phyloP scores from a whole-genome alignment of 2,888 invertebrate genomes.

The Philereme transversata region DNA sequence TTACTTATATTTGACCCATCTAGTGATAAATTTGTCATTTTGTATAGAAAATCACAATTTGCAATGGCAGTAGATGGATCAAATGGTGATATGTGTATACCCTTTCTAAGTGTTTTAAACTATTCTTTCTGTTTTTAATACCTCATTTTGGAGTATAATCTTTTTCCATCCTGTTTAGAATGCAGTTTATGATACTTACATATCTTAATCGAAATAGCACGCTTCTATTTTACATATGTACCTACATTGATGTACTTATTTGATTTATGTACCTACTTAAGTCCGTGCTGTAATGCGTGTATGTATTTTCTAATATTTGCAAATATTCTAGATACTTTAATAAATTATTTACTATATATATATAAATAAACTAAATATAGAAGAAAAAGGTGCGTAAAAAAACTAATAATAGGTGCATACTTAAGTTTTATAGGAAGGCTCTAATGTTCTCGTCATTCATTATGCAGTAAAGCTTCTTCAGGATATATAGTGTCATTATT shows the following conservation, averaged over 20 bases:
- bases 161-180: conserved; percentile 4
- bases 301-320: conserved; percentile 12
- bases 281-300: conserved; percentile 13
- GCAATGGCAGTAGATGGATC: too few relatives aligned
- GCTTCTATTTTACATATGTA: conserved; percentile 5
- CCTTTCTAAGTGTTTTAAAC: too few relatives aligned
- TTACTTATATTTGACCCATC: too few relatives aligned
- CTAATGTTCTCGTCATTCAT: conserved; percentile 24
- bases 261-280: neutral
- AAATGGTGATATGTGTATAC: too few relatives aligned
- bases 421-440: conserved; percentile 22
- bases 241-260: neutral
- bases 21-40: too few relatives aligned
- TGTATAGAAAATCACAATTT: too few relatives aligned
- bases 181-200: conserved; percentile 1
- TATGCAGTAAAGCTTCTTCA: conserved; percentile 38
- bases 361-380: conserved; percentile 21
- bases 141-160: neutral
- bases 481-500: conserved; percentile 40
- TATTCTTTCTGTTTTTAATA: too few relatives aligned
- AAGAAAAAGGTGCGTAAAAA: conserved; percentile 26
- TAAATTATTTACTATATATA: neutral
- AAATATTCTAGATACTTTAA: conserved; percentile 3
- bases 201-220: conserved; percentile 6
- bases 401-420: conserved; percentile 8